Conservation (phyloP, 2,888 invertebrate genomes). For the Dione juno region DNA sequence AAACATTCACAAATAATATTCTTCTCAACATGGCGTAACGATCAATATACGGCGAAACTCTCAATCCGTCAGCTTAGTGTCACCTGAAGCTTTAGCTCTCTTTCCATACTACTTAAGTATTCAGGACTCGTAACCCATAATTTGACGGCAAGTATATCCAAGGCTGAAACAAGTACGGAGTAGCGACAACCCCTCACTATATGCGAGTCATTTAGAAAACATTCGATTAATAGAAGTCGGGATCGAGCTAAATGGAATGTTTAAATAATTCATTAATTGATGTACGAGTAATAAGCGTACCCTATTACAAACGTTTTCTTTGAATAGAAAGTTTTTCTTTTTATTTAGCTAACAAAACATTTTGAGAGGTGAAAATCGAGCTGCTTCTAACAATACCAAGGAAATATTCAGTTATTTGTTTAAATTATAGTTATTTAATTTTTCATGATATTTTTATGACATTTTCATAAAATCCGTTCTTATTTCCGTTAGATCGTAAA, state of each 20-base stretch:
- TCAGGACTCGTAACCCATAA: slow-evolving; percentile 73
- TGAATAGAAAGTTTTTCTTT: neutral
- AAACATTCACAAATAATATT: neutral
- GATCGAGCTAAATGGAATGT: slow-evolving; percentile 8
- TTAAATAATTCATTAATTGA: slow-evolving; percentile 16
- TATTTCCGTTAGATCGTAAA: too few species aligned
- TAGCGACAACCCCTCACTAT: slow-evolving; percentile 52
- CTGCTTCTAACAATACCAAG: neutral
- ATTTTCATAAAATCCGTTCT: neutral
- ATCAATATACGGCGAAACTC: slow-evolving; percentile 37
- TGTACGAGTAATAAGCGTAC: slow-evolving; percentile 3
- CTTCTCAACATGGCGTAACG: neutral
- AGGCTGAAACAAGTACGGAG: slow-evolving; percentile 57
- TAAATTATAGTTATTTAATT: neutral
- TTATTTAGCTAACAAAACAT: slow-evolving; percentile 8
- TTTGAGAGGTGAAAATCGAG: neutral
- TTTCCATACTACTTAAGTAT: slow-evolving; percentile 71
- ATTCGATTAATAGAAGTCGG: slow-evolving; percentile 3
- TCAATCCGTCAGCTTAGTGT: slow-evolving; percentile 76
- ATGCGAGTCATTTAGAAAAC: slow-evolving; percentile 12
- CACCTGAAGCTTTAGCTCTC: slow-evolving; percentile 77
- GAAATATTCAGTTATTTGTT: neutral
- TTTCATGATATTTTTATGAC: neutral
- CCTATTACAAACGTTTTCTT: neutral
- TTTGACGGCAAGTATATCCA: slow-evolving; percentile 66